These are phyloP conservation scores for Asobara japonica DNA, from an alignment of 1,140 invertebrate genomes.

Conservation along the genomic window DNA sequence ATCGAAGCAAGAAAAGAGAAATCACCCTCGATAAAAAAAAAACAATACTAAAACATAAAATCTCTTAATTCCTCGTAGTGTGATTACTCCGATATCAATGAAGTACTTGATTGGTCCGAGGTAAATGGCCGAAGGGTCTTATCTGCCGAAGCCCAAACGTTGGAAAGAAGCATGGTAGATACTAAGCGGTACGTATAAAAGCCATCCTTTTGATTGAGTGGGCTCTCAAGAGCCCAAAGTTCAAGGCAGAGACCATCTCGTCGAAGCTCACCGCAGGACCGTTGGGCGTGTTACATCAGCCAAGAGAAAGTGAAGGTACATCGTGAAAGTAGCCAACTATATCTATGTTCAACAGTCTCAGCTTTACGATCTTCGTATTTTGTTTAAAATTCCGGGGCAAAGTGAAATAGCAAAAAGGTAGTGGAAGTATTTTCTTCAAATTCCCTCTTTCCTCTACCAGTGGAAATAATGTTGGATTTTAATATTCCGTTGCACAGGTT, in stretches of 20 bases:
- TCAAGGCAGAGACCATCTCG: neutral
- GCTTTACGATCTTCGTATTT: conserved; percentile 52
- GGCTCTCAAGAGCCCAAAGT: conserved; percentile 54
- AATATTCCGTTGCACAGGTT: neutral
- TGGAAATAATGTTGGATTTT: neutral
- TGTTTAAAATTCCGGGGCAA: conserved; percentile 58
- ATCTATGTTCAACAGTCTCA: conserved; percentile 54
- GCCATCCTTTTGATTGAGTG: conserved; percentile 62
- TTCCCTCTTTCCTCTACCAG: neutral
- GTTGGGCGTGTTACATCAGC: conserved; percentile 4
- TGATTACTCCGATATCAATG: conserved; percentile 15
- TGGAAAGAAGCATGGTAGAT: conserved; percentile 64
- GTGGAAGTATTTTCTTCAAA: neutral
- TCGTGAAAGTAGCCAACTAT: neutral
- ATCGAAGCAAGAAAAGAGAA: neutral
- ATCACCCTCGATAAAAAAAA: neutral
- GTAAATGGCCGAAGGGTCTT: conserved; percentile 41
- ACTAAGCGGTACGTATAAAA: conserved; percentile 60
- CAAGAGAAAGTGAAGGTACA: neutral
- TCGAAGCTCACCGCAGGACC: conserved; percentile 9
- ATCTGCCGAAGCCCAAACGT: conserved; percentile 53
- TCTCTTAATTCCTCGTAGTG: neutral
- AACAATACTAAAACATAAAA: neutral
- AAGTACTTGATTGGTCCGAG: conserved; percentile 2
- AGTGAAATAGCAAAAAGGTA: conserved; percentile 31